Base-by-base conservation (phyloP, 2,888 invertebrate genomes). In the Sycophila texana region DNA sequence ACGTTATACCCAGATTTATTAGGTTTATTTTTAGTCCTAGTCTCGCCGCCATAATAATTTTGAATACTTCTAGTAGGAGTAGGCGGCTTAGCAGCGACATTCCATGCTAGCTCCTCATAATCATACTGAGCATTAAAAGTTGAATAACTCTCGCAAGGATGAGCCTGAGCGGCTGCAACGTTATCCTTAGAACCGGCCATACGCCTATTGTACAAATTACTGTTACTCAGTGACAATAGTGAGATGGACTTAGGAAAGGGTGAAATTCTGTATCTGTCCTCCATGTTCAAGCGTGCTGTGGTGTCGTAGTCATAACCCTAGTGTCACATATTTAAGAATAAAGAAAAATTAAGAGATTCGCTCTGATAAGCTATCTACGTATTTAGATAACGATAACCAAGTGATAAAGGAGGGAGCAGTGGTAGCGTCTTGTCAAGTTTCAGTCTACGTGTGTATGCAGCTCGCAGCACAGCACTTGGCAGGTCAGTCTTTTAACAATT, bases 191-290 rank as follows among this genome's bases (percentile, higher is more conserved):
- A 77, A 77, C 74, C 83, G 39, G 84, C 85, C 82, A 84, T 84
- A 71, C 90, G 84, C 80, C 90, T 85, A 20, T 86, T 79, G 82
- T 88, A 91, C 57, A 90, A 85, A 66, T 87, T 84, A 81, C 90
- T 80, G n/a, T 68, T 77, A 53, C n/a, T 74, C n/a, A 80, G 49
- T 14, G 80, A 77, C 18, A 77, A 30, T 22, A 89, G 77, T 65
- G 87, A 87, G 39, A 87, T 82, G 16, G 88, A 88, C 57, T 83
- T 84, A 57, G 86, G 85, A 77, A 86, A 85, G 20, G 83, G 83
- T 71, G 79, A 49, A 51, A 83, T 67, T 74, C 63, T 68, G 30
- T 79, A 22, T 72, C 82, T 84, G 22, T 83, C 83, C 70, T 58
- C 81, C 84, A 84, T 85, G 39, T 20, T 81, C 39, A 39, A 39